Conservation (phyloP, 1,140 invertebrate genomes). For the Drosophila miranda region DNA sequence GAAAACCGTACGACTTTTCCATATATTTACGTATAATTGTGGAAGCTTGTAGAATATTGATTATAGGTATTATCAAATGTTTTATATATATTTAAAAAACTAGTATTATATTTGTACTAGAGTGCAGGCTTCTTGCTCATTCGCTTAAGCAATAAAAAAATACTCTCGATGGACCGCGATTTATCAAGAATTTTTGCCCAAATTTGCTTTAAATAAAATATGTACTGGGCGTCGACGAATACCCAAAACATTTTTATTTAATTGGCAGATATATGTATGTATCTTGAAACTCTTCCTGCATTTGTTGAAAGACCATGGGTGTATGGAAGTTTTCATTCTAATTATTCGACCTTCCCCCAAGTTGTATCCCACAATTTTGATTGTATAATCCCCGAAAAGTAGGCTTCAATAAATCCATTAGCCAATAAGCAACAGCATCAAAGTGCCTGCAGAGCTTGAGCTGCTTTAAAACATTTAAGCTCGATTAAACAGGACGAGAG, state of each 20-base stretch:
- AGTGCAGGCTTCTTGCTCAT: too few species aligned
- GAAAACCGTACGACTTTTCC: too few species aligned
- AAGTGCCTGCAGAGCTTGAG: slow-evolving; percentile 42
- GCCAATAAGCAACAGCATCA: slow-evolving; percentile 12
- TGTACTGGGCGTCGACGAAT: too few species aligned
- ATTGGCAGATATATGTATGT: neutral
- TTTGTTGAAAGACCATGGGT: neutral
- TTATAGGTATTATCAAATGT: neutral
- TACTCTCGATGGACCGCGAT: too few species aligned
- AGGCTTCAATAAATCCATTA: slow-evolving; percentile 25
- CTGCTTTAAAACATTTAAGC: slow-evolving; percentile 62
- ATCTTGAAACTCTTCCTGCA: neutral
- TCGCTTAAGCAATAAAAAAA: too few species aligned
- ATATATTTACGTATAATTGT: neutral
- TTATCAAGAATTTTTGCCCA: too few species aligned
- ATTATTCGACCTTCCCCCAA: neutral
- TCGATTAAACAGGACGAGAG: slow-evolving; percentile 66
- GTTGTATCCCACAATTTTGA: slow-evolving; percentile 2
- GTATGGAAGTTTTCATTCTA: neutral
- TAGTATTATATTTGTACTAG: too few species aligned
- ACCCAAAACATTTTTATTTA: neutral
- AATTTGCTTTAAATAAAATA: too few species aligned
- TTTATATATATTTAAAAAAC: too few species aligned
- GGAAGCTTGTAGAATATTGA: too few species aligned
- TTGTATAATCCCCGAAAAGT: slow-evolving; percentile 23